These are phyloP conservation scores for Grus americana DNA, from an alignment of 2,113 vertebrate species.

Conservation along the genomic window DNA sequence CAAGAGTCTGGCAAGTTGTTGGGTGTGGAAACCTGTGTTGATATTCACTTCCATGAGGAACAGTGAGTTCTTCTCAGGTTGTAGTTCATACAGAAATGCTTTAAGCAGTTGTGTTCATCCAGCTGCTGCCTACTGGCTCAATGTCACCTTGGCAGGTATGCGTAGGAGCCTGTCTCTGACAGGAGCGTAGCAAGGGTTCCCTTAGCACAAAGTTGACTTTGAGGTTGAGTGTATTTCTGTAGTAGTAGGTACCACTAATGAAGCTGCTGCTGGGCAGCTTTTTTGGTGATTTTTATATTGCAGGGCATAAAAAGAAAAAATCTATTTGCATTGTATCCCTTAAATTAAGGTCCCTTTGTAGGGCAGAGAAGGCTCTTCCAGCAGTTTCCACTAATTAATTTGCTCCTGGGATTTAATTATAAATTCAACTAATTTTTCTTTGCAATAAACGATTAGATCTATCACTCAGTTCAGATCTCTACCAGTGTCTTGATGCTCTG, in stretches of 20 bases:
- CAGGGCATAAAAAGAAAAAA: neutral
- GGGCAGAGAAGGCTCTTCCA: neutral
- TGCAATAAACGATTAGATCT: neutral
- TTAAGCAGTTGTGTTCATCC: neutral
- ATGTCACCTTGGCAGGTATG: neutral
- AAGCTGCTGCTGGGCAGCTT: neutral
- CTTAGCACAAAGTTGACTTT: neutral
- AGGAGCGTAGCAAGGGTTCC: neutral
- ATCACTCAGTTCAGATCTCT: neutral
- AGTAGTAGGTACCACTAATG: neutral
- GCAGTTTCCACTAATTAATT: neutral
- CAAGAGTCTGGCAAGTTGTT: neutral
- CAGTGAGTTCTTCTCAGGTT: neutral
- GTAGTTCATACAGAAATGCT: neutral
- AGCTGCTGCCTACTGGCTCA: neutral
- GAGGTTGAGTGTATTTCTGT: neutral
- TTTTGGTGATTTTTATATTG: neutral
- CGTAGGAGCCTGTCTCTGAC: neutral
- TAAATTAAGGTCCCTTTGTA: neutral
- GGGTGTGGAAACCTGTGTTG: neutral
- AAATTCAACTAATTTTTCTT: neutral
- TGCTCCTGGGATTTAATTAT: conserved; percentile 30
- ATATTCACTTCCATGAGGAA: fast-evolving
- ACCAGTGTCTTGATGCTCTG: neutral
- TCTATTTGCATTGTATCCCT: neutral